Conservation (phyloP, 2,797 vertebrate genomes). For the Clarias pachynema region DNA sequence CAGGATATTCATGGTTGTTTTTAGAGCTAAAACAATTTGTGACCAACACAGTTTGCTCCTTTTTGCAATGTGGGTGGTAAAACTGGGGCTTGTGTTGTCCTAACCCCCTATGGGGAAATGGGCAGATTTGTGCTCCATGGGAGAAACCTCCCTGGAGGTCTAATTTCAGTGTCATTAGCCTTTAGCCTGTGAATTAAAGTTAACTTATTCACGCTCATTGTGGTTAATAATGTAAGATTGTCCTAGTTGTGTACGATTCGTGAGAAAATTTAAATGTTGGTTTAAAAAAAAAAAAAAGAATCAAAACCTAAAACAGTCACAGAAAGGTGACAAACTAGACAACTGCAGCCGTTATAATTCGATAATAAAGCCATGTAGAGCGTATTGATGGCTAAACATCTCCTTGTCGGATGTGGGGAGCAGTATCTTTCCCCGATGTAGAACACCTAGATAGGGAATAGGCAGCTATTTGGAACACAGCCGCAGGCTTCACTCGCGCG, state of each 20-base stretch:
- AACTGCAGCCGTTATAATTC: background rate
- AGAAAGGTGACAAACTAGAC: background rate
- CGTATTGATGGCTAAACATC: background rate
- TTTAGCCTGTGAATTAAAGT: constrained; percentile 1
- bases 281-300: no score
- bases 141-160: constrained; percentile 22
- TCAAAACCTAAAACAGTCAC: background rate
- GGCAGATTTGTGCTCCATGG: constrained; percentile 49
- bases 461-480: background rate
- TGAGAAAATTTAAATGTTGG: background rate
- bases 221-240: background rate
- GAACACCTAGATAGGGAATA: background rate
- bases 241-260: background rate
- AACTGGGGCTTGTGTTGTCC: constrained; percentile 52
- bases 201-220: background rate
- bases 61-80: constrained; percentile 63
- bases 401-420: background rate
- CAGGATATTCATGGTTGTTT: background rate
- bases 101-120: constrained; percentile 63
- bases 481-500: background rate
- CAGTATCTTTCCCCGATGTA: background rate
- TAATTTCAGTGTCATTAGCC: constrained; percentile 10
- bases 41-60: constrained; percentile 52
- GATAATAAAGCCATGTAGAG: background rate
- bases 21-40: constrained; percentile 16